A percentile compares a stretch with the other conserved stretches of the same genome.
phyloP scores from a whole-genome alignment of 2,113 vertebrate genomes.

The Polypterus bichir region DNA sequence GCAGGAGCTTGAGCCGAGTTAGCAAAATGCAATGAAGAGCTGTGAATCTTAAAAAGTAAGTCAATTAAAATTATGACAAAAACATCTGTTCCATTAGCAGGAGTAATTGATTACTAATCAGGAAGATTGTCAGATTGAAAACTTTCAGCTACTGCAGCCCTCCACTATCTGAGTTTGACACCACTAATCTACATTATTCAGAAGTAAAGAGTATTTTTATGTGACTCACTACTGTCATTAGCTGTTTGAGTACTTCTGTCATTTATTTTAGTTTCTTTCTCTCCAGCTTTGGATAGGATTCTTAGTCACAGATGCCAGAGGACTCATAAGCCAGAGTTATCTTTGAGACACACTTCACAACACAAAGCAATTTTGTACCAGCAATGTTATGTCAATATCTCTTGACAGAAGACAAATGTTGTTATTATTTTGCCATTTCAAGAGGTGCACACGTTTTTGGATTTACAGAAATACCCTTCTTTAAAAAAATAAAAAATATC shows the following conservation, averaged over 20 bases:
- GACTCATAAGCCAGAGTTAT: constrained; percentile 64
- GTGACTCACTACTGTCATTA: not conserved
- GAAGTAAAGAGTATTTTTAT: not conserved
- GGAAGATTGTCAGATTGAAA: too few species aligned
- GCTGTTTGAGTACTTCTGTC: constrained; percentile 12
- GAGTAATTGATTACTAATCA: too few species aligned
- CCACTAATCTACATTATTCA: not conserved
- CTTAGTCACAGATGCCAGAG: constrained; percentile 36
- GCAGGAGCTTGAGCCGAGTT: too few species aligned
- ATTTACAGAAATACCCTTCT: constrained; percentile 59
- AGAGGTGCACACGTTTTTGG: constrained; percentile 65
- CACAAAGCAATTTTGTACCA: constrained; percentile 86
- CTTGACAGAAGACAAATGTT: constrained; percentile 89
- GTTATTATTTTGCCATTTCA: constrained; percentile 88
- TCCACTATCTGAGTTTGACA: too few species aligned
- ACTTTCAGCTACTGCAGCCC: too few species aligned
- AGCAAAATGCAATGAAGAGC: too few species aligned
- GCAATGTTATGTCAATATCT: constrained; percentile 84
- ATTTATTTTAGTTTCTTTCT: constrained; percentile 17
- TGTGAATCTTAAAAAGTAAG: too few species aligned
- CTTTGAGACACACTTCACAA: constrained; percentile 74
- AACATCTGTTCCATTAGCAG: too few species aligned
- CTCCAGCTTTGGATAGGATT: constrained; percentile 36
- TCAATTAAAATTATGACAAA: too few species aligned
- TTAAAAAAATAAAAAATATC: constrained; percentile 54